Conservation (phyloP, 2,797 vertebrate species). For the Myiotriccus ornatus region DNA sequence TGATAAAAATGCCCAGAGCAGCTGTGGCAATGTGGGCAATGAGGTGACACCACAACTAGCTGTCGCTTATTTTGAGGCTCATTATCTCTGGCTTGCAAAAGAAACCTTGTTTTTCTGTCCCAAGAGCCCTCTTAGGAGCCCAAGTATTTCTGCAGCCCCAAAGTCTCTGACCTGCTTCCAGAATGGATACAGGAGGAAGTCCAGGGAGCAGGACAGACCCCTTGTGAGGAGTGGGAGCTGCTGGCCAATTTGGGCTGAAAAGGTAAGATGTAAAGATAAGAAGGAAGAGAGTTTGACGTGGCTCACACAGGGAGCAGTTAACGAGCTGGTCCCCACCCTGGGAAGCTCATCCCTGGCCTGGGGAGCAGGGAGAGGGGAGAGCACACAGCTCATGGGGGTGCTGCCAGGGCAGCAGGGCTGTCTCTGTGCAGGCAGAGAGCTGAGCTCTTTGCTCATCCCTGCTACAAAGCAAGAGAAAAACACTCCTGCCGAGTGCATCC, state of each 20-base stretch:
- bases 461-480: slow-evolving; percentile 6
- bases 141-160: neutral
- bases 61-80: neutral
- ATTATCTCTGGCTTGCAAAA: neutral
- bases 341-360: neutral
- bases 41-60: neutral
- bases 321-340: accelerated
- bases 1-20: slow-evolving; percentile 17
- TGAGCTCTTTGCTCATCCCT: slow-evolving; percentile 24
- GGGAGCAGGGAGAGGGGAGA: neutral
- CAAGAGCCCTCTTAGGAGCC: neutral
- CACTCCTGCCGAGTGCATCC: slow-evolving; percentile 20
- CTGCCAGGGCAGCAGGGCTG: neutral
- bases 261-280: neutral
- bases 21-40: neutral
- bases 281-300: neutral
- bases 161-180: neutral
- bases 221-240: neutral
- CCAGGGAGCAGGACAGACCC: neutral
- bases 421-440: neutral
- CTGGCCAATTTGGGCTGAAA: neutral
- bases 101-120: neutral
- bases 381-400: neutral
- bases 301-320: neutral
- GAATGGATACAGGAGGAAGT: neutral